Evolutionary conservation across 1,140 invertebrate genomes (phyloP), one percentile per base, ranked within the genome.

Genomic region (Pachypsylla venusta): DNA sequence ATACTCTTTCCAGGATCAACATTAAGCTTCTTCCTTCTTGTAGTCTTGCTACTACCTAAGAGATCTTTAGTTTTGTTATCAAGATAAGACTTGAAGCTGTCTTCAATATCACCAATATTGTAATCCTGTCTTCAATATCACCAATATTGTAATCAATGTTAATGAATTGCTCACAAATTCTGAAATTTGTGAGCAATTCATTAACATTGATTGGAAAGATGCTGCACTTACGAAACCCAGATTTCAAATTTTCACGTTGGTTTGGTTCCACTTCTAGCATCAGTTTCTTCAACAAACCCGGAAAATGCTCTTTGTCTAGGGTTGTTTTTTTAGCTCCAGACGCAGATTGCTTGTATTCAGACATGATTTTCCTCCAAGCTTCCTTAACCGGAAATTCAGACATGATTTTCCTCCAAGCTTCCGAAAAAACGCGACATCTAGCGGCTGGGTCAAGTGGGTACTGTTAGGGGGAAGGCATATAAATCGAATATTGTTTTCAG

Each of bases 381-480:
- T 55, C 65, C 56, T 73, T 73, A 56, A 74, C 53, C 7, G 69
- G 66, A 5, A n/a, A 68, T 54, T 61, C 54, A 19, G 54, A 57
- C 39, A 75, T 61, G 54, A 74, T 67, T 55, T 65, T 60, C 58
- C 67, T 60, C 73, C 72, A 75, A 69, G 66, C 7, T 61, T 28
- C 4, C 60, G 25, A 60, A 70, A 70, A 25, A 70, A 65, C 19
- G 66, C 67, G 20, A 73, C 67, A 62, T 75, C 69, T 12, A 74
- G 59, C 2, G 73, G 70, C 60, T 75, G 71, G 10, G 66, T 64
- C 2, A 71, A 24, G 60, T 75, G 73, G 1, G 70, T 74, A 4
- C 66, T 63, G 62, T 75, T 74, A 7, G 67, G 60, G 25, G 70
- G 69, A 14, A 74, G 64, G 48, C 67, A 70, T 5, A 72, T 39